Conservation (phyloP, 2,113 vertebrate species). For the Muntiacus muntjak region DNA sequence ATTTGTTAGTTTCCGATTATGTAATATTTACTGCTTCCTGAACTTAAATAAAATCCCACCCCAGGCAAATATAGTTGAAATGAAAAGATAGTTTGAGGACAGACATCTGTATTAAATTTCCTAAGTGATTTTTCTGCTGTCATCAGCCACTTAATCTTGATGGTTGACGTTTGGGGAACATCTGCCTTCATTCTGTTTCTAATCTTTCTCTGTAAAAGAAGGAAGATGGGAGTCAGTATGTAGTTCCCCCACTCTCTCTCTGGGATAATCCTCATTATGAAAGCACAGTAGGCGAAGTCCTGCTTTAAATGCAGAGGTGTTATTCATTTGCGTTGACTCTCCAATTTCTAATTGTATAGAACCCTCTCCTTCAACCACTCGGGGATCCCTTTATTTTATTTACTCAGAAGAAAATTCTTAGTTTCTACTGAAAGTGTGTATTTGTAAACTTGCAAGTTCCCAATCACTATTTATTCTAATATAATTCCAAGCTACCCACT, state of each 20-base stretch:
- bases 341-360: not conserved
- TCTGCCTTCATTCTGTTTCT: not conserved
- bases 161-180: not conserved
- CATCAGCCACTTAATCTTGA: not conserved
- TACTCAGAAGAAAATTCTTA: slow-evolving; percentile 10
- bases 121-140: not conserved
- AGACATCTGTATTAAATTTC: not conserved
- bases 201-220: not conserved
- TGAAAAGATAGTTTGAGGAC: not conserved
- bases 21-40: not conserved
- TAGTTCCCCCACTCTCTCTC: not conserved
- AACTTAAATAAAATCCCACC: not conserved
- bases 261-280: not conserved
- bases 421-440: slow-evolving; percentile 14
- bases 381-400: not conserved
- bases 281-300: not conserved
- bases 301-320: not conserved
- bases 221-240: not conserved
- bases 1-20: not conserved
- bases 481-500: slow-evolving; percentile 25
- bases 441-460: slow-evolving; percentile 52
- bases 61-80: not conserved
- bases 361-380: not conserved
- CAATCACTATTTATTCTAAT: slow-evolving; percentile 42
- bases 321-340: not conserved